Base-by-base conservation (phyloP, 2,797 vertebrate genomes). In the Melanotaenia parkinsoni region DNA sequence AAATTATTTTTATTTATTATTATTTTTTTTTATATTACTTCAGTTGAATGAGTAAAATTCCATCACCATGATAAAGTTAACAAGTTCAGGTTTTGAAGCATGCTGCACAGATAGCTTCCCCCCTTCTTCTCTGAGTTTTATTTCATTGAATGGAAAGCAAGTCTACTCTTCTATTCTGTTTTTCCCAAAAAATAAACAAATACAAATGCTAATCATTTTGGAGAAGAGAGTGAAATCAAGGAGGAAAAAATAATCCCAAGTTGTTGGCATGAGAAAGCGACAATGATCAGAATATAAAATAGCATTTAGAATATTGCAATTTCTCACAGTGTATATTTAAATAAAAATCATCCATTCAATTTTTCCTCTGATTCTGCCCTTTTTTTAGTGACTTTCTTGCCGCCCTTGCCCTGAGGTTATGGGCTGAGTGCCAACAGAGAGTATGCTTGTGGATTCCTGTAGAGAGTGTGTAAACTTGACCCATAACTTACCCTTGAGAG, bases 121-220 rank as follows among this genome's bases (percentile, higher is more conserved):
- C 57, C 67, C 14, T 51, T 70, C 32, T 67, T 63, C 76, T 74
- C 73, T 74, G 77, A 50, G 30, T 81, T 82, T 89, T 85, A 88
- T 76, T 90, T 91, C 77, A 89, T 87, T 5, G 5, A 68, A 69
- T 54, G 59, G 43, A 72, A 81, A 53, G 40, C 20, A 33, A 3
- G 3, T 57, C 67, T 74, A 67, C 75, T 70, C 73, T 67, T 40
- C 40, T 43, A 43, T 16, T 43, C 13, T 40, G 3, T 18, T 77
- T 77, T 76, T 14, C 32, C 12, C 80, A 67, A 84, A 5, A 28
- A 65, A 54, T 47, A 68, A 60, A 79, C 13, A 50, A 57, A 60
- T 10, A 13, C 32, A 70, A 58, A 22, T 67, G 60, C 65, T 43
- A 66, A 10, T 53, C 22, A 1, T 5, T 28, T 56, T 13, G 7